Base-by-base conservation (phyloP, 2,888 invertebrate genomes). In the Caenorhabditis sinica region DNA sequence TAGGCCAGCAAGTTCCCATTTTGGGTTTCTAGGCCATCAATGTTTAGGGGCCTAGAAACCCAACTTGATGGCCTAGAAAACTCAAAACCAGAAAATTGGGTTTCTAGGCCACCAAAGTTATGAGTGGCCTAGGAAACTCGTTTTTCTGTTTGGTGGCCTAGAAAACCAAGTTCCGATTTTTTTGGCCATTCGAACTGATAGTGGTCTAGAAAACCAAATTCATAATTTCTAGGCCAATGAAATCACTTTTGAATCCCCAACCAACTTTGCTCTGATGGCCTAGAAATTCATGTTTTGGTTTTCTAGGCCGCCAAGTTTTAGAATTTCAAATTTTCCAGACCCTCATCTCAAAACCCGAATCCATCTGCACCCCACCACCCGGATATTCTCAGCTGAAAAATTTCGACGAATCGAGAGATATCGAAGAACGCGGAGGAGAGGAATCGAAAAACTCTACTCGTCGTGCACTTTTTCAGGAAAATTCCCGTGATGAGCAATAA, bases 281-380 rank as follows among this genome's bases (percentile, higher is more conserved):
- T 45, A 45, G 15, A n/a, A 45, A 45, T 45, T 17, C 45, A 45
- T 5, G 15, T 13, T 23, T n/a, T 45, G 45, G n/a, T 13, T 45
- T 45, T n/a, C 15, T 45, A 45, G n/a, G n/a, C 33, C 33, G 15
- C n/a, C 45, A 45, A 45, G 4, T 40, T n/a, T n/a, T n/a, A n/a
- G n/a, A n/a, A n/a, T 6, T 11, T 23, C 66, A 63, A n/a, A 17
- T 51, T 66, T 68, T 77, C n/a, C 66, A 81, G 81, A 68, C 58
- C 15, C 73, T 81, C 17, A 68, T 53, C 23, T 28, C 23, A 15
- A 69, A 63, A 25, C n/a, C 33, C 1, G 20, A 23, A 30, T 3
- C 49, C 2, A n/a, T 49, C 1, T 73, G 72, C 11, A 56, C 75
- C 0, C 75, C 82, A 9, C 82, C 82, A 17, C 82, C 82, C 17